These are phyloP conservation scores for Napeogenes sylphis DNA, from an alignment of 2,888 invertebrate species.

Conservation along the genomic window DNA sequence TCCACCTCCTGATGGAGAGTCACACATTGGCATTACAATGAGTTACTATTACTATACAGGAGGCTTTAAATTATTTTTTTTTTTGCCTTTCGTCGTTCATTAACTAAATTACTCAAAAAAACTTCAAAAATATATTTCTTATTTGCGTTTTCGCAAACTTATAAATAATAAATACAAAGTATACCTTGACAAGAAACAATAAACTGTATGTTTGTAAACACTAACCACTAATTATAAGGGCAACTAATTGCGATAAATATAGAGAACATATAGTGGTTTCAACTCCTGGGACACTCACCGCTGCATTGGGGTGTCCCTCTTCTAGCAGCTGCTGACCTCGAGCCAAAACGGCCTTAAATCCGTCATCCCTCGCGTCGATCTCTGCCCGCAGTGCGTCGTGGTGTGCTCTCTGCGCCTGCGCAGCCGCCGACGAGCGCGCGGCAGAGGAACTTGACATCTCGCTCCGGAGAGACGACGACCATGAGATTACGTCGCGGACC, in stretches of 20 bases:
- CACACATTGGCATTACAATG: not conserved
- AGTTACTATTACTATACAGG: no score
- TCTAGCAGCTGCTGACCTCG: constrained; percentile 90
- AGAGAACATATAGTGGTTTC: not conserved
- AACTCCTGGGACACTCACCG: constrained; percentile 36
- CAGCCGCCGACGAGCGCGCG: constrained; percentile 88
- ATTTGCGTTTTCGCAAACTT: no score
- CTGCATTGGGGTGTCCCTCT: constrained; percentile 81
- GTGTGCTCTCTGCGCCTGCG: constrained; percentile 87
- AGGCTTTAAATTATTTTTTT: no score
- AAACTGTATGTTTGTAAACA: no score
- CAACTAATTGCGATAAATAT: no score
- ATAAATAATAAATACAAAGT: no score
- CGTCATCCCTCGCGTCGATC: constrained; percentile 89
- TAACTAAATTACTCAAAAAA: no score
- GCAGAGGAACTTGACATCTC: constrained; percentile 86
- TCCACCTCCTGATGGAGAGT: constrained; percentile 80
- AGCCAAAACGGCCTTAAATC: constrained; percentile 82
- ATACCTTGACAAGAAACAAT: no score
- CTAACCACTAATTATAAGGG: no score
- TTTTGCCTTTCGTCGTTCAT: no score
- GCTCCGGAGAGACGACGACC: constrained; percentile 89
- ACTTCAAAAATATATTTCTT: no score
- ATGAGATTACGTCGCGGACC: constrained; percentile 91
- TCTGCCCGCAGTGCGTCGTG: constrained; percentile 63